Evolutionary conservation across 1,140 invertebrate genomes (phyloP).

Genomic region (Agraylea sexmaculata): DNA sequence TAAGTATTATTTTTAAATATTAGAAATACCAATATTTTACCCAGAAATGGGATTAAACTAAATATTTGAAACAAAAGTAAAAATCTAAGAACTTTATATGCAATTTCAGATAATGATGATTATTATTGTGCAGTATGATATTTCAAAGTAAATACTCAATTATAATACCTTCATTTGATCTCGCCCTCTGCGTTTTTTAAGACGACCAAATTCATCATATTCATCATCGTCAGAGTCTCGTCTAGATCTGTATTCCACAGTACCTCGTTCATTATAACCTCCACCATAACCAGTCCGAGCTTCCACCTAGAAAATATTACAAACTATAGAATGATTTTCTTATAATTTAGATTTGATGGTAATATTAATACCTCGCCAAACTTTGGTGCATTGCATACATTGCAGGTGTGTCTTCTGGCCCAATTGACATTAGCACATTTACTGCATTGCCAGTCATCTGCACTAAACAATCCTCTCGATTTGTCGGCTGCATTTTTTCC

Average conservation of each 20-base stretch:
- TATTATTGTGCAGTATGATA: too few relatives aligned
- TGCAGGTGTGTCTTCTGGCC: slow-evolving; percentile 92
- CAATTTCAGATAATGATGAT: too few relatives aligned
- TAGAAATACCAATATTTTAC: too few relatives aligned
- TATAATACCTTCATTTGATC: slow-evolving; percentile 3
- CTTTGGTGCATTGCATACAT: slow-evolving; percentile 98
- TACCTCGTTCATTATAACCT: slow-evolving; percentile 86
- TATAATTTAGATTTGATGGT: slow-evolving; percentile 24
- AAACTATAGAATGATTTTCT: slow-evolving; percentile 34
- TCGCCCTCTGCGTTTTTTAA: slow-evolving; percentile 55
- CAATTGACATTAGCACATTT: slow-evolving; percentile 99
- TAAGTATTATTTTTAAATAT: too few relatives aligned
- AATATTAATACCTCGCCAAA: slow-evolving; percentile 65
- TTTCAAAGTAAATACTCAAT: too few relatives aligned
- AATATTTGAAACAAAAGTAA: too few relatives aligned
- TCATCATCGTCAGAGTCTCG: slow-evolving; percentile 80
- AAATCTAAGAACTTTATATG: too few relatives aligned
- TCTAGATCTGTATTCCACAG: slow-evolving; percentile 85
- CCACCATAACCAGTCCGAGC: slow-evolving; percentile 71
- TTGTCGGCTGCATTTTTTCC: slow-evolving; percentile 97
- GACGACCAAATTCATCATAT: slow-evolving; percentile 91
- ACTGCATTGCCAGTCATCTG: slow-evolving; percentile 99
- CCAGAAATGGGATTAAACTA: too few relatives aligned
- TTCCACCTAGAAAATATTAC: slow-evolving; percentile 44
- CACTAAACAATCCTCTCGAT: slow-evolving; percentile 93